Evolutionary conservation across 2,797 vertebrate species (phyloP).

Genomic region (Scarus forsteni): DNA sequence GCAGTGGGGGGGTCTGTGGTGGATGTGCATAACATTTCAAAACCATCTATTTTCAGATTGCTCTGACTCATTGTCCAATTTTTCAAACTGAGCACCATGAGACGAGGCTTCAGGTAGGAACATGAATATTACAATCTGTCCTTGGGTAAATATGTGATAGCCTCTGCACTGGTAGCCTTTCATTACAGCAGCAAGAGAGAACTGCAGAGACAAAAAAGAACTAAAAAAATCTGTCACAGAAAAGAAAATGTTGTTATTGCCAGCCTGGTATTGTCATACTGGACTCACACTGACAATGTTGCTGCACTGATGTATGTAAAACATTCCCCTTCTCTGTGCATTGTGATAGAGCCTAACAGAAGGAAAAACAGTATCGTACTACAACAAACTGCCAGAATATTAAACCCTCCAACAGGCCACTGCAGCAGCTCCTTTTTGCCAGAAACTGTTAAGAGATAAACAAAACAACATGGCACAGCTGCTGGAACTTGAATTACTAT

Average conservation of each 20-base stretch:
- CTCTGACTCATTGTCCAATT: conserved; percentile 41
- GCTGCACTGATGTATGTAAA: conserved; percentile 43
- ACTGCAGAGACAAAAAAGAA: conserved; percentile 24
- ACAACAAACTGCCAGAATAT: conserved; percentile 40
- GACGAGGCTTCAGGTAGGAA: conserved; percentile 20
- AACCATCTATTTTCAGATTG: conserved; percentile 50
- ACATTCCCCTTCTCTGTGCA: conserved; percentile 1
- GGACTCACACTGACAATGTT: conserved; percentile 43
- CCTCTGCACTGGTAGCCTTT: conserved; percentile 34
- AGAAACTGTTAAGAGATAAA: conserved; percentile 20
- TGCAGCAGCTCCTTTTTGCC: conserved; percentile 15
- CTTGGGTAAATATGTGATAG: conserved; percentile 20
- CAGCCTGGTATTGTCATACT: conserved; percentile 33
- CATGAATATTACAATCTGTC: conserved; percentile 11
- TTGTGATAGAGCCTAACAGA: conserved; percentile 39
- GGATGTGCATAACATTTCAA: conserved; percentile 35
- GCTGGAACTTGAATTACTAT: neutral
- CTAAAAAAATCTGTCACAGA: conserved; percentile 23
- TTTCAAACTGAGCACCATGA: conserved; percentile 30
- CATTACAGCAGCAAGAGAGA: conserved; percentile 25
- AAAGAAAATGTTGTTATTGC: conserved; percentile 31
- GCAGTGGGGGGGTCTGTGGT: conserved; percentile 28
- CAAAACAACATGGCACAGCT: neutral
- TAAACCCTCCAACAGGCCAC: conserved; percentile 8
- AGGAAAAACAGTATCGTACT: conserved; percentile 10